These are phyloP conservation scores for Prinia subflava DNA, from an alignment of 2,113 vertebrate genomes.

Conservation along the genomic window DNA sequence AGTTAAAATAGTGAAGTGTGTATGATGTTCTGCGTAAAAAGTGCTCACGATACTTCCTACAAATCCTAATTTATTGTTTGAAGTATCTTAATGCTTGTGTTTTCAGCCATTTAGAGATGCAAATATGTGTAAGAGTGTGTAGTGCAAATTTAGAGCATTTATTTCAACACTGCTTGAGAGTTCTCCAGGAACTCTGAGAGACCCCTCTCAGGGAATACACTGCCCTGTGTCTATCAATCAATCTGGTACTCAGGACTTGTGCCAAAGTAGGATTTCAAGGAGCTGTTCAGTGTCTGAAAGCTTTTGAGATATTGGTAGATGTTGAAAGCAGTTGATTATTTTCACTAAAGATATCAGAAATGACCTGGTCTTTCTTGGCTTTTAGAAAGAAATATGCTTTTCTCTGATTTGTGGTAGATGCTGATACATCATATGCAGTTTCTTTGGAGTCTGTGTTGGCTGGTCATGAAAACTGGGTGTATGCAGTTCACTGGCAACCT, in stretches of 20 bases:
- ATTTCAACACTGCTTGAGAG: background rate
- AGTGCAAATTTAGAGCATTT: background rate
- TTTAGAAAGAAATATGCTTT: conserved; percentile 7
- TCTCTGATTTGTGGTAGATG: conserved; percentile 65
- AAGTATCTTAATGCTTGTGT: background rate
- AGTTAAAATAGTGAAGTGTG: background rate
- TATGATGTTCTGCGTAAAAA: background rate
- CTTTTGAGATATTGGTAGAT: background rate
- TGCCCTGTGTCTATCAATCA: background rate
- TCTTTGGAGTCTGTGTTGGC: conserved; percentile 91
- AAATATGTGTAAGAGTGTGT: accelerated
- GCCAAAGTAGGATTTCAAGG: background rate
- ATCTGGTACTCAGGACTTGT: background rate
- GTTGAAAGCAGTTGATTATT: background rate
- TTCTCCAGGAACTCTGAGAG: background rate
- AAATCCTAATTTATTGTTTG: background rate
- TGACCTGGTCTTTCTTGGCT: background rate
- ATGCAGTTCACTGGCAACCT: conserved; percentile 93
- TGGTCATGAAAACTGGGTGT: conserved; percentile 96
- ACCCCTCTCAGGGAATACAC: background rate
- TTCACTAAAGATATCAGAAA: background rate
- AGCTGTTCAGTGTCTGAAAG: background rate
- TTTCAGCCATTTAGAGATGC: background rate
- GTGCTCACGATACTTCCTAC: background rate
- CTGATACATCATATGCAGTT: conserved; percentile 75